Evolutionary conservation across 2,113 vertebrate species (phyloP).

Genomic region (Microtus ochrogaster): DNA sequence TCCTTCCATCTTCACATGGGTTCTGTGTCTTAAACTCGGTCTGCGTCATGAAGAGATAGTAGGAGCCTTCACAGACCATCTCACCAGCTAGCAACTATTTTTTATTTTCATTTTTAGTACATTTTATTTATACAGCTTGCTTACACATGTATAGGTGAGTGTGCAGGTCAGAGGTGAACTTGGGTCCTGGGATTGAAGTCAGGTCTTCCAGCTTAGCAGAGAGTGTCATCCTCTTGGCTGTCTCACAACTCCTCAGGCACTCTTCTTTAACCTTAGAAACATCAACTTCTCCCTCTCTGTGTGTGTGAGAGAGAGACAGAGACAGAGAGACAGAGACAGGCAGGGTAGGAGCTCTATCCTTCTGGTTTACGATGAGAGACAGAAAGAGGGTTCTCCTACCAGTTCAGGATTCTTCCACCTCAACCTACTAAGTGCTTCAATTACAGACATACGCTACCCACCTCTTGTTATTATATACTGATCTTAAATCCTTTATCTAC

Average conservation of each 20-base stretch:
- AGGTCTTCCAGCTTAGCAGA: background rate
- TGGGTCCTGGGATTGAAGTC: background rate
- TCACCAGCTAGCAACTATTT: background rate
- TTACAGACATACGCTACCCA: background rate
- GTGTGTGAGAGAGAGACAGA: no score
- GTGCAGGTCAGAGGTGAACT: background rate
- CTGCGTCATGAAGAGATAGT: background rate
- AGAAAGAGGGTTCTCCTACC: background rate
- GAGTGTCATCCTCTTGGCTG: background rate
- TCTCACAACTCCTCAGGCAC: background rate
- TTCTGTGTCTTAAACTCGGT: background rate
- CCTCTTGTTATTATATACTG: background rate
- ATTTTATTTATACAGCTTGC: background rate
- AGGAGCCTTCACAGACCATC: background rate
- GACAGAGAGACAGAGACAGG: no score
- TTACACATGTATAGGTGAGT: background rate
- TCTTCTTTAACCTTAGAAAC: background rate
- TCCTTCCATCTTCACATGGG: background rate
- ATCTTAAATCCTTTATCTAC: conserved; percentile 6
- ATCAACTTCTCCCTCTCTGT: background rate
- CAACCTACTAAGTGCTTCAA: background rate
- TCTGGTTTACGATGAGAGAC: background rate
- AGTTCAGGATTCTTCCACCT: background rate
- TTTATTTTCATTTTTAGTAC: background rate
- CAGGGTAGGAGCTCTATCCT: background rate